A percentile compares a stretch with the other conserved stretches of the same genome.
These are phyloP conservation scores for Hetaerina americana DNA, from an alignment of 1,140 invertebrate species.

Conservation along the genomic window DNA sequence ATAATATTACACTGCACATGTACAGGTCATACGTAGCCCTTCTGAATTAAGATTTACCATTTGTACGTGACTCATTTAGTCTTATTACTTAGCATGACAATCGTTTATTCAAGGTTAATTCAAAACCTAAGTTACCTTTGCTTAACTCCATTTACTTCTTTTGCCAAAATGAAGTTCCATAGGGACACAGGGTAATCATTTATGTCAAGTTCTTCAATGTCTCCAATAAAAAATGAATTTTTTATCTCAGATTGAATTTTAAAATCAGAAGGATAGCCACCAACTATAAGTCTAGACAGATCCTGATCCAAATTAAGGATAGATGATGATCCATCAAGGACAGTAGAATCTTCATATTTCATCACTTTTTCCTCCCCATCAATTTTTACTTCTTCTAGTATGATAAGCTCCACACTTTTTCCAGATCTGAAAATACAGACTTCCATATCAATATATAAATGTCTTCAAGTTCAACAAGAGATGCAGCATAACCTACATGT, in stretches of 20 bases:
- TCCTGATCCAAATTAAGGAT: not conserved
- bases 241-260: not conserved
- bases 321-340: not conserved
- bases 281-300: not conserved
- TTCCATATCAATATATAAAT: no score
- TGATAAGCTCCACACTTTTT: not conserved
- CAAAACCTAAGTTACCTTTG: no score
- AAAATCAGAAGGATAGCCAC: not conserved
- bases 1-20: no score
- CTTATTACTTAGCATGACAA: no score
- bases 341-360: not conserved
- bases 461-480: no score
- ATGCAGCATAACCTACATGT: no score
- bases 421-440: not conserved
- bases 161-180: not conserved
- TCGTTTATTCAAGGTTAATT: no score
- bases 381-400: not conserved
- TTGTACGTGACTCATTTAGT: no score
- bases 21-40: no score
- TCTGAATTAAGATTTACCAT: no score
- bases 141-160: not conserved
- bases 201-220: not conserved
- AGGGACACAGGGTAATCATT: not conserved
- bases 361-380: not conserved
- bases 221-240: not conserved